Evolutionary conservation across 2,113 vertebrate species (phyloP).

Genomic region (Centropus bengalensis): DNA sequence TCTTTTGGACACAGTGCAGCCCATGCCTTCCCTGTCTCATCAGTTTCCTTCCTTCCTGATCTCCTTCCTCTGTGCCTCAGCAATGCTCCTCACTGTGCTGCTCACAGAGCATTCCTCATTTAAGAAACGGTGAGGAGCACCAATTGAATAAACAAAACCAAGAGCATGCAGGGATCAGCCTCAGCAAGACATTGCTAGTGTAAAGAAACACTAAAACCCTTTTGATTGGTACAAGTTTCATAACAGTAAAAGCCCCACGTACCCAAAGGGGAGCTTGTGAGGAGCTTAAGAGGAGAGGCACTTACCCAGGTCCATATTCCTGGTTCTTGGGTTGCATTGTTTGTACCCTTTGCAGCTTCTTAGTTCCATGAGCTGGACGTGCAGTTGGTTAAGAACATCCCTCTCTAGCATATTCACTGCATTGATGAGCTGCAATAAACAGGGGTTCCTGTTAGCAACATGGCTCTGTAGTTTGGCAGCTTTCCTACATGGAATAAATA

Average conservation of each 20-base stretch:
- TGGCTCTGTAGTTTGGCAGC: neutral
- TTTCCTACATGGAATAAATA: neutral
- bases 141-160: neutral
- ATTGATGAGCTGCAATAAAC: slow-evolving; percentile 86
- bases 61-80: neutral
- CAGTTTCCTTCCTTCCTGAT: neutral
- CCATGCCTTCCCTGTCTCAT: neutral
- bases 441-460: neutral
- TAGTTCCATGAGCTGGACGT: slow-evolving; percentile 91
- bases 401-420: slow-evolving; percentile 89
- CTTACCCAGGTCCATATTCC: slow-evolving; percentile 90
- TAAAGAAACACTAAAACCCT: neutral
- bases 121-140: neutral
- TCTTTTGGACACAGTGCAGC: too few relatives aligned
- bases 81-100: neutral
- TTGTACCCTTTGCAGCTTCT: slow-evolving; percentile 92
- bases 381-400: slow-evolving; percentile 88
- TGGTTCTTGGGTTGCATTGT: slow-evolving; percentile 88
- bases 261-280: neutral
- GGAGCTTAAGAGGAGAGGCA: neutral
- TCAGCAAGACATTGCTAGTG: neutral
- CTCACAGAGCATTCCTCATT: neutral
- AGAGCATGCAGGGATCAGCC: neutral
- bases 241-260: neutral
- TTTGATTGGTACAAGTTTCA: neutral